Evolutionary conservation across 1,140 invertebrate species (phyloP).

Genomic region (Bombus confusus): DNA sequence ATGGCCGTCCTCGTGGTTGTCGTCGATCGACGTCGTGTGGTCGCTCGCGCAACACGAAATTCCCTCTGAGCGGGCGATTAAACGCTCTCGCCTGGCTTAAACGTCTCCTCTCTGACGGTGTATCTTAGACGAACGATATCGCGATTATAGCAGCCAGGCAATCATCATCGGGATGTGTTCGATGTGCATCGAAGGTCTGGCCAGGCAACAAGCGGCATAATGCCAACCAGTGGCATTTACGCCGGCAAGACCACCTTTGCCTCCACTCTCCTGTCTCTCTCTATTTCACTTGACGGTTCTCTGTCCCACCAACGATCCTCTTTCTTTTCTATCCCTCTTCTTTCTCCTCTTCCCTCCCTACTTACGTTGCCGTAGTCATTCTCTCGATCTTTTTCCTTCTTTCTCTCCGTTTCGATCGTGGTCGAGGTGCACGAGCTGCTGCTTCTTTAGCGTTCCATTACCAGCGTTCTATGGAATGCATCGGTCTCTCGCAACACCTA

Average conservation of each 20-base stretch:
- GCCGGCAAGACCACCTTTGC: conserved; percentile 78
- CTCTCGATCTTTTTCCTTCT: conserved; percentile 52
- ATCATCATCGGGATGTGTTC: conserved; percentile 70
- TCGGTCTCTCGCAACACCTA: conserved; percentile 66
- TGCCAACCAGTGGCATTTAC: conserved; percentile 83
- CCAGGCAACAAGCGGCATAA: conserved; percentile 75
- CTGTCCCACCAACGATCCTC: conserved; percentile 9
- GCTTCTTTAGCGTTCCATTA: conserved; percentile 71
- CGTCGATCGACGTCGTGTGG: conserved; percentile 7
- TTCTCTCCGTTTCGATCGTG: conserved; percentile 37
- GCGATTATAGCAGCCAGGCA: conserved; percentile 67
- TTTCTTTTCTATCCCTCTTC: conserved; percentile 38
- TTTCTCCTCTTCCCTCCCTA: conserved; percentile 55
- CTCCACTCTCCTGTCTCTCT: conserved; percentile 57
- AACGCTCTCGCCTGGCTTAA: not conserved
- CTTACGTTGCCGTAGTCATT: conserved; percentile 24
- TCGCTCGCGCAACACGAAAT: conserved; percentile 62
- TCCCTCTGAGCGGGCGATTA: conserved; percentile 23
- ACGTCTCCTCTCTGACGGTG: not conserved
- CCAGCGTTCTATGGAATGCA: conserved; percentile 63
- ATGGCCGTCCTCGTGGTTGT: conserved; percentile 68
- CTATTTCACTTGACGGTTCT: conserved; percentile 33
- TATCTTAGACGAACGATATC: conserved; percentile 69
- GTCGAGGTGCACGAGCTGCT: conserved; percentile 53
- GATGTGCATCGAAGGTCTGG: conserved; percentile 78